Evolutionary conservation across 2,113 vertebrate species (phyloP), one percentile per base, ranked within the genome.

Genomic region (Mobula birostris): DNA sequence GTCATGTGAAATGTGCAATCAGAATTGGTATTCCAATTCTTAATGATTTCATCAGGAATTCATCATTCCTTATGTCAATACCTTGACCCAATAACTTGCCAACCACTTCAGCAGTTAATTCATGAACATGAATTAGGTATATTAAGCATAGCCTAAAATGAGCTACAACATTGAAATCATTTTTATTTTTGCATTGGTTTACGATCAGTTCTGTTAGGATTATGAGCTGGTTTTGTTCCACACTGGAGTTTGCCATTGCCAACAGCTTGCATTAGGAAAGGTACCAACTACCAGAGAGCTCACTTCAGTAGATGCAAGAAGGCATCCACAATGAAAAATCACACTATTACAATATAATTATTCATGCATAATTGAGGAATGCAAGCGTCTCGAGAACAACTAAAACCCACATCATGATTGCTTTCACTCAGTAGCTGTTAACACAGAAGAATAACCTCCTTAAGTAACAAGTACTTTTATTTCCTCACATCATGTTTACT

Each of bases 231-330:
- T 61, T 87, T 58, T 63, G 56, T 63, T 87, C 48, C 24, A 61
- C 29, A 24, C 61, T 85, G 24, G 40, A 48, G 40, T 85, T 21
- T 24, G 48, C 27, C 56, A 56, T 85, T 85, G 40, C 82, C 48
- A 58, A 85, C 82, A 85, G 48, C 82, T 85, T 87, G 83, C 56
- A 61, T 87, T 61, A 87, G 56, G 27, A 56, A 61, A 87, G 56
- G 19, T 61, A 48, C 27, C 83, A 87, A 61, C 56, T 61, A 17
- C 48, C 82, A 85, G 48, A 24, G 19, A 58, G 82, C 82, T 58
- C 19, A 56, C 19, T 85, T 1, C 9, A 85, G 21, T 85, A 27
- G 82, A 85, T 85, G 21, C 19, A 85, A 27, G 48, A 85, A 27
- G 48, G 56, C 82, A 85, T 85, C 82, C 82, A 85, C 56, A 48